Evolutionary conservation across 2,113 vertebrate species (phyloP).

Genomic region (Campylomormyrus tamandua): DNA sequence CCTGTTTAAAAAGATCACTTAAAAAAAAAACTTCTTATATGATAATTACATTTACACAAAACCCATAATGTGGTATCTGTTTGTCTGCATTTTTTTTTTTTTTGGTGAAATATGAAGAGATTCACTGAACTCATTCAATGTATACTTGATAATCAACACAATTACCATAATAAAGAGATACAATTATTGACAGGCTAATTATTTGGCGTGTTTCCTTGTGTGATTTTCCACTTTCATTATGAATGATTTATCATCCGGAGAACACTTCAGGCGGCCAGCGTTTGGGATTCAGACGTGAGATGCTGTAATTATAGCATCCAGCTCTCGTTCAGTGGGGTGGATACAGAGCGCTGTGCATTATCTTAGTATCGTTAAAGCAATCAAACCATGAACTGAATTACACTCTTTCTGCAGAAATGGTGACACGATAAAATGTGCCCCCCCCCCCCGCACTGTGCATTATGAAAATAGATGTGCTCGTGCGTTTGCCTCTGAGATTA

Average conservation of each 20-base stretch:
- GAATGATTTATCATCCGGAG: constrained; percentile 7
- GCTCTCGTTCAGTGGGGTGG: background rate
- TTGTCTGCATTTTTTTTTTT: background rate
- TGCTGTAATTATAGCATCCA: background rate
- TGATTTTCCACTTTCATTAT: constrained; percentile 3
- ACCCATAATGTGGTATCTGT: background rate
- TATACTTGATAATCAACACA: constrained; percentile 9
- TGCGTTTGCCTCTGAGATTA: background rate
- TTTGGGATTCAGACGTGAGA: background rate
- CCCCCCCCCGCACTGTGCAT: background rate
- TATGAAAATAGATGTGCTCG: background rate
- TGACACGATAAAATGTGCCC: background rate
- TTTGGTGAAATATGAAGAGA: constrained; percentile 1
- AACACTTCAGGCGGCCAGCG: background rate
- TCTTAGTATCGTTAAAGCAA: background rate
- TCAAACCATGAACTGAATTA: background rate
- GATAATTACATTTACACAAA: background rate
- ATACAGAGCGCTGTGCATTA: background rate
- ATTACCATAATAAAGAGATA: constrained; percentile 8
- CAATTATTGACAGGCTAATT: constrained; percentile 1
- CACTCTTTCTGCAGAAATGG: background rate
- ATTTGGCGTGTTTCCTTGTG: background rate
- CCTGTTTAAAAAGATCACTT: background rate
- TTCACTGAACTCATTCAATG: constrained; percentile 3
- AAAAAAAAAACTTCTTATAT: background rate